Evolutionary conservation across 2,888 invertebrate species (phyloP), one percentile per base, ranked within the genome.

Genomic region (Camponotus fellah): DNA sequence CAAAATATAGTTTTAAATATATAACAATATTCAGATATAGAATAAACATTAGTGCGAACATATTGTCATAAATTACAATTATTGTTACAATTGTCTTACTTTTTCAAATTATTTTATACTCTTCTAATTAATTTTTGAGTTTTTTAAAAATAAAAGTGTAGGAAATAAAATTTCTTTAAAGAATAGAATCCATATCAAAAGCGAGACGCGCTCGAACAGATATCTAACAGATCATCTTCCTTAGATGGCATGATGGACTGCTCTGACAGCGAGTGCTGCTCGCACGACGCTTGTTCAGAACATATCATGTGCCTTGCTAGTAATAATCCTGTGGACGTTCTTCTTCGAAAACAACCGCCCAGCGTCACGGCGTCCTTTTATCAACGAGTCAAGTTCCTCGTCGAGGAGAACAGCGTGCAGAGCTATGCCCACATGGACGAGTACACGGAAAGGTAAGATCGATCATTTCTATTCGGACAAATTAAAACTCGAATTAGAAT

Each of bases 341-440:
- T 99, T 49, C 96, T 99, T 9, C 96, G 99, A 77, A 99, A 99
- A 95, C 99, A 99, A 93, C 99, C 99, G 1, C 99, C 99, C 3
- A 98, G 98, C 62, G 98, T 99, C 91, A 99, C 99, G 37, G 99
- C 99, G 3, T 99, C 99, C 49, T 99, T 99, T 96, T 99, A 99
- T 95, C 99, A 99, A 95, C 97, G 99, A 82, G 99, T 99, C 95
- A 98, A 98, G 95, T 99, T 99, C 96, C 97, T 99, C 91, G 98
- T 99, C 89, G 99, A 99, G 96, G 99, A 99, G 95, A 99, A 99
- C 95, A 99, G 99, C 88, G 99, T 99, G 85, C 99, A 99, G 95
- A 99, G 98, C 94, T 99, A 99, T 95, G 99, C 99, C 74, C 98
- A 99, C 95, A 97, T 98, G 96, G 98, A 98, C 95, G 98, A 99